These are phyloP conservation scores for Triops longicaudatus DNA, from an alignment of 1,140 invertebrate species.

Conservation along the genomic window DNA sequence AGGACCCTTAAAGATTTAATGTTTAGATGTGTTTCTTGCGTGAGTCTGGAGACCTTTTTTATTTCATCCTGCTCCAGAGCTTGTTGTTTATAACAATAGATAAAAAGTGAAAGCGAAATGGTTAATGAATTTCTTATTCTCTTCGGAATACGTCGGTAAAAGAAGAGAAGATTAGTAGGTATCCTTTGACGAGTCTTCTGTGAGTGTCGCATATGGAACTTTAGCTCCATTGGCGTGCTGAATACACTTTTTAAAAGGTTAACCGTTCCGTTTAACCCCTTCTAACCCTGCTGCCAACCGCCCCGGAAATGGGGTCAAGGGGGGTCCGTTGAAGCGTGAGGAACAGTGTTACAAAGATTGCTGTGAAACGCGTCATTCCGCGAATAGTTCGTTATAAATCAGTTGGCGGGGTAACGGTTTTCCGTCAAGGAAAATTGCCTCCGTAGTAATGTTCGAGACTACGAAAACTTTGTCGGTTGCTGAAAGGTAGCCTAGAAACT, in stretches of 20 bases:
- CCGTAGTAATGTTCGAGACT: too few relatives aligned
- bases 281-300: neutral
- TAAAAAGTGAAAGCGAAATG: neutral
- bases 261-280: neutral
- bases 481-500: too few relatives aligned
- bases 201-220: neutral
- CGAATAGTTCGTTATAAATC: too few relatives aligned
- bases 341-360: neutral
- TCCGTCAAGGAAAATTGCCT: too few relatives aligned
- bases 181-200: neutral
- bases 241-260: neutral
- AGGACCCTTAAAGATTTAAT: neutral
- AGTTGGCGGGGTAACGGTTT: too few relatives aligned
- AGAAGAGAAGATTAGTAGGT: neutral
- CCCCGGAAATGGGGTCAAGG: neutral
- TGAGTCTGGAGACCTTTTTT: neutral
- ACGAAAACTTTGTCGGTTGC: too few relatives aligned
- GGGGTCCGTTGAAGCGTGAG: neutral
- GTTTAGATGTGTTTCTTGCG: neutral
- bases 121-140: neutral
- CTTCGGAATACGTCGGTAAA: neutral
- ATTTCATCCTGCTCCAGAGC: neutral
- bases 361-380: too few relatives aligned
- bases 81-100: constrained; percentile 8
- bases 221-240: neutral